Base-by-base conservation (phyloP, 2,888 invertebrate species). In the Hydriomena furcata region DNA sequence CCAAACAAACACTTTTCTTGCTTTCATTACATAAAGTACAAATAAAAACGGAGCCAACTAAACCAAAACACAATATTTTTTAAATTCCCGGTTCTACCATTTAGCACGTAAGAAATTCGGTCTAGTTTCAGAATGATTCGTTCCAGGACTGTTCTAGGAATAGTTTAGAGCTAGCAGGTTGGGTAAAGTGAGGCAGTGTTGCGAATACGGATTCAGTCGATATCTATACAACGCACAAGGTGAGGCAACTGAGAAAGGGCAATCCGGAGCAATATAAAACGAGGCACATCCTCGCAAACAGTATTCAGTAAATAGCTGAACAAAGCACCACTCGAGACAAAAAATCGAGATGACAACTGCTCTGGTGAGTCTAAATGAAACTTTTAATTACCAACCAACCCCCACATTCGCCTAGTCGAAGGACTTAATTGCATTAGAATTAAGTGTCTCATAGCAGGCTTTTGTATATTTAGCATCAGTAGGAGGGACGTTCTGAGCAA, bases 201-300 rank as follows among this genome's bases (percentile, higher is more conserved):
- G 74, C 75, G 72, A 70, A 66, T 68, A 63, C 72, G 78, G 80
- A 82, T 82, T 63, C 74, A 66, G 63, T 58, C 71, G 76, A 78
- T 78, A 76, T 69, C 72, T 73, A 68, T 71, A 69, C 67, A 78
- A 81, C 80, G 83, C 86, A 84, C 88, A 88, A 88, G 88, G 89
- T 89, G 87, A 88, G 63, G 86, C 84, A 85, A 87, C 78, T 76
- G 84, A 82, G 87, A 90, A 89, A 90, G 89, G 89, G 89, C 89
- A 83, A 82, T 77, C 63, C 84, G 77, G 83, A 82, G 74, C 80
- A 82, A 85, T 90, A 90, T 90, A 90, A 87, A 88, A 86, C 83
- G 84, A 76, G 71, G 82, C 81, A 82, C 83, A 88, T 88, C 88
- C 77, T 82, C 79, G 68, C 71, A 59, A 66, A 77, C 69, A 71